phyloP scores from a whole-genome alignment of 2,797 vertebrate species.

The Sebastes cheni region DNA sequence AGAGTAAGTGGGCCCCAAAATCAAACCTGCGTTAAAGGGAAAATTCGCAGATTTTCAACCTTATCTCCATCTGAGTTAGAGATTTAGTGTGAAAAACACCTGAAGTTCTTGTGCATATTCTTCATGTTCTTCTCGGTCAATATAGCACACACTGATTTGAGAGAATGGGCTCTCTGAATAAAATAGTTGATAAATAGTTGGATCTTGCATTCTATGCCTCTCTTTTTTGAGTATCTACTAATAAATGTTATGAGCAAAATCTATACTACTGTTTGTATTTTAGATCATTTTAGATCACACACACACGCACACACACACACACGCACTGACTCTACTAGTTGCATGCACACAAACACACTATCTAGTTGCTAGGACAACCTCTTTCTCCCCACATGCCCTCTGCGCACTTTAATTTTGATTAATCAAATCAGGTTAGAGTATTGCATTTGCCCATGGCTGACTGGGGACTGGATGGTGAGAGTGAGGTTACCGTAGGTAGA shows the following conservation, averaged over 20 bases:
- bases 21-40: accelerated
- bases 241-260: not conserved
- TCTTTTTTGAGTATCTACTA: not conserved
- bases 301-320: not conserved
- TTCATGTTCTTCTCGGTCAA: too few relatives aligned
- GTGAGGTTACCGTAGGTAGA: not conserved
- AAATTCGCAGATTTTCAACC: too few relatives aligned
- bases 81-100: too few relatives aligned
- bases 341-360: not conserved
- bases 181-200: not conserved
- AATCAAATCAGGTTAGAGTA: constrained; percentile 40
- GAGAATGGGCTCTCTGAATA: not conserved
- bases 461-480: not conserved
- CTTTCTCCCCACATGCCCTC: not conserved
- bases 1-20: not conserved
- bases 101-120: too few relatives aligned
- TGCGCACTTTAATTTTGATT: constrained; percentile 12
- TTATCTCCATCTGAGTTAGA: too few relatives aligned
- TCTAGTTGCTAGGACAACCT: not conserved
- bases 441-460: constrained; percentile 22
- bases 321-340: not conserved
- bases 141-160: too few relatives aligned
- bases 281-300: too few relatives aligned
- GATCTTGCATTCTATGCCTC: not conserved
- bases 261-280: not conserved